Percentiles rank a stretch among this genome's conserved stretches.
Evolutionary conservation across 2,113 vertebrate species (phyloP).

Genomic region (Sceloporus tristichus): DNA sequence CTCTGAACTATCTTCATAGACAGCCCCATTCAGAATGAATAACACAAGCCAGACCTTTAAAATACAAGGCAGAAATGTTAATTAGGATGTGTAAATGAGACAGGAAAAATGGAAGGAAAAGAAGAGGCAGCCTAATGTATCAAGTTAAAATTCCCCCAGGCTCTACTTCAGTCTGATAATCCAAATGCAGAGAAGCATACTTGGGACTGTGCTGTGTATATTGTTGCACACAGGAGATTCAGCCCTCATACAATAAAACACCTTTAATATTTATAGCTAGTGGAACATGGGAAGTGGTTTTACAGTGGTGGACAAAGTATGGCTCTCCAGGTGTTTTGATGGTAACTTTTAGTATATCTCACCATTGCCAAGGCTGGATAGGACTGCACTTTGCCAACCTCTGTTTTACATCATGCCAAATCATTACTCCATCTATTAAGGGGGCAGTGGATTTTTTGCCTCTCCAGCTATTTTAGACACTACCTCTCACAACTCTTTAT

Average conservation of each 20-base stretch:
- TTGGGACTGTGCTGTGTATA: not conserved
- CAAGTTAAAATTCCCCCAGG: no score
- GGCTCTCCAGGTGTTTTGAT: no score
- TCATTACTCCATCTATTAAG: not conserved
- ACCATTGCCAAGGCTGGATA: no score
- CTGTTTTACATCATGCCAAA: not conserved
- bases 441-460: not conserved
- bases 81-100: not conserved
- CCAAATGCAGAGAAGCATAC: not conserved
- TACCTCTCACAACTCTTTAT: not conserved
- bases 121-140: no score
- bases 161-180: not conserved
- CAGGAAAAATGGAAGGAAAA: no score
- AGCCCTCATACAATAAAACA: not conserved
- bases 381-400: no score
- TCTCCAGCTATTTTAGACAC: not conserved
- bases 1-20: conserved; percentile 6
- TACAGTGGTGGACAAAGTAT: no score
- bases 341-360: no score
- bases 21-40: not conserved
- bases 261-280: no score
- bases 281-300: no score
- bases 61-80: not conserved
- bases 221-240: not conserved
- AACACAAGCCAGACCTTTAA: not conserved